Base-by-base conservation (phyloP, 2,797 vertebrate genomes). In the Sylvia borin region DNA sequence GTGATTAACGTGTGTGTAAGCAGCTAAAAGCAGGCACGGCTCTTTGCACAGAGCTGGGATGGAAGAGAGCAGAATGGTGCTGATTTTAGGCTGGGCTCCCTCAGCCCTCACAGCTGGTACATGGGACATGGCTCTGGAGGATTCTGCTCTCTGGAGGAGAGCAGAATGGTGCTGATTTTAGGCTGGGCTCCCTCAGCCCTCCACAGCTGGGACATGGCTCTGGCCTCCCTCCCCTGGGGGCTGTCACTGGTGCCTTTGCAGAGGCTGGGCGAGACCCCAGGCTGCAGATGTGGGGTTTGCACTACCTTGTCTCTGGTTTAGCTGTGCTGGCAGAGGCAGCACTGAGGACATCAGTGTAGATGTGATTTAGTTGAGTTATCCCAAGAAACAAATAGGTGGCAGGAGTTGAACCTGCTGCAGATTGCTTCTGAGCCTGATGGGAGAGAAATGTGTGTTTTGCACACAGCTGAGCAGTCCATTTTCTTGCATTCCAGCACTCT, bases 1-100 rank as follows among this genome's bases (percentile, higher is more conserved):
- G 74, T 0, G 4, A 34, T 79, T n/a, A 40, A 34, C 2, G 3
- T 0, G 0, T 4, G 5, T 67, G 45, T 26, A 7, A 71, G 73
- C 10, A 1, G 62, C 71, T 40, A 38, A 58, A 3, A 5, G 31
- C 9, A 16, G 45, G 22, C 38, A 4, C 18, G 4, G 5, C 24
- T 36, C 25, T 5, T 4, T 32, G 38, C 73, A 10, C 18, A 6
- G n/a, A 66, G 26, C 29, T 32, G 19, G 12, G 25, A 10, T 24
- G n/a, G 12, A 19, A 40, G 25, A 21, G 45, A 32, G 21, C 68
- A 50, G 12, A 13, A 9, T 4, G 11, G 7, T 10, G n/a, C 15
- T 26, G 36, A 36, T 36, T 36, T 36, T 10, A 36, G 36, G 36
- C 9, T 40, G 38, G 11, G 40, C 40, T 14, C 40, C 13, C 40